Percentiles rank a stretch among this genome's conserved stretches.
Evolutionary conservation across 2,797 vertebrate species (phyloP).

Genomic region (Gorsachius magnificus): DNA sequence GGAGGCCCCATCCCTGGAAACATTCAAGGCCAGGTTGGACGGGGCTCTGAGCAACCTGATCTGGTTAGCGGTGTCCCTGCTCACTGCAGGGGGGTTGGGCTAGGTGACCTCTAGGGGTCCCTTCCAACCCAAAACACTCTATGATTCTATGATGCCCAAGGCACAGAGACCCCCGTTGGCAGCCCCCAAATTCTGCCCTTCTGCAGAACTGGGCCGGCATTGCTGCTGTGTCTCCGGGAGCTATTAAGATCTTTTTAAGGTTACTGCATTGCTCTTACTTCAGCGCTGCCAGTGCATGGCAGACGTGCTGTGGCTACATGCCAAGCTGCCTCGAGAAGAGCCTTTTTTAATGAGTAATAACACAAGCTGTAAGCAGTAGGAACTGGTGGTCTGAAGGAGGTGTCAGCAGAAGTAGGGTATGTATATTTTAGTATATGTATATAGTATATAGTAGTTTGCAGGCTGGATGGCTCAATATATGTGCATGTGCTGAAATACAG

Average conservation of each 20-base stretch:
- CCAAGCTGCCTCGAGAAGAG: background rate
- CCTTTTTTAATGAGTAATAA: background rate
- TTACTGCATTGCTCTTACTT: background rate
- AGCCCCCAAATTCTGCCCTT: background rate
- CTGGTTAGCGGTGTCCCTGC: no score
- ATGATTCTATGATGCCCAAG: background rate
- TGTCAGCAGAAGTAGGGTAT: background rate
- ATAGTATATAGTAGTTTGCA: background rate
- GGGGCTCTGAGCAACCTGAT: no score
- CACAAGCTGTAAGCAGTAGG: background rate
- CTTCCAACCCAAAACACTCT: no score
- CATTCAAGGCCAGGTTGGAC: no score
- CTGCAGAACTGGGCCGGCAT: rapidly evolving
- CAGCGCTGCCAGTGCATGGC: background rate
- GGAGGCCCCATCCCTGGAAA: no score
- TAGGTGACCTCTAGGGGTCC: no score
- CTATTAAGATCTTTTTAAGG: background rate
- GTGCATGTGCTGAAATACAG: background rate
- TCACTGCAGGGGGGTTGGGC: no score
- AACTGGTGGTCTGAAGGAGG: background rate
- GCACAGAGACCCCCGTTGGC: background rate
- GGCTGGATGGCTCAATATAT: background rate
- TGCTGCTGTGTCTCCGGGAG: background rate
- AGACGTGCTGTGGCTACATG: background rate
- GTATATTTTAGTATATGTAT: background rate